A percentile compares a stretch with the other conserved stretches of the same genome.
Conservation (phyloP, 2,113 vertebrate genomes). For the Gallinago jamesoni region DNA sequence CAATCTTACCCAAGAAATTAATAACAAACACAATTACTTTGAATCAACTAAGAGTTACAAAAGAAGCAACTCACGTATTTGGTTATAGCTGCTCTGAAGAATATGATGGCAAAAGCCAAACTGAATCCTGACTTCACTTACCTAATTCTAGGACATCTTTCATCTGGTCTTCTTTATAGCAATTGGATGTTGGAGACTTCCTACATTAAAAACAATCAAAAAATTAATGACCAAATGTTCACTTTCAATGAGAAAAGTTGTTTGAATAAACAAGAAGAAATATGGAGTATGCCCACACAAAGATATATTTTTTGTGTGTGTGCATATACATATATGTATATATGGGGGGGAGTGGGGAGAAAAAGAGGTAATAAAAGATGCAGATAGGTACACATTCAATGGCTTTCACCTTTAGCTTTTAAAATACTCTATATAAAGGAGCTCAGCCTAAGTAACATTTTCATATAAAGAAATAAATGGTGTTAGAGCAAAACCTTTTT, state of each 20-base stretch:
- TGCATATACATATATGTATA: no score
- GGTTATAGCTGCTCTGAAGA: background rate
- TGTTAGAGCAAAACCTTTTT: background rate
- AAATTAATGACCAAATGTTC: background rate
- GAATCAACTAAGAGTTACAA: background rate
- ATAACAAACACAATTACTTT: background rate
- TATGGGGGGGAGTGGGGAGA: no score
- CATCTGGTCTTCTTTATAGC: constrained; percentile 39
- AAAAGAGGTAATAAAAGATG: background rate
- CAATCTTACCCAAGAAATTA: background rate
- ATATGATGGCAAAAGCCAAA: background rate
- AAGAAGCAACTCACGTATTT: background rate
- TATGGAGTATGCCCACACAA: background rate
- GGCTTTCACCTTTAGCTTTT: background rate
- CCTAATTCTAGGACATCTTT: constrained; percentile 79
- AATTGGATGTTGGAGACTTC: constrained; percentile 40
- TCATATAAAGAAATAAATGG: background rate
- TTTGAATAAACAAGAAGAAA: background rate
- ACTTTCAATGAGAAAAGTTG: background rate
- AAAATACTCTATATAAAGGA: background rate
- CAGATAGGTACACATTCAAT: background rate
- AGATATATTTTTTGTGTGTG: background rate
- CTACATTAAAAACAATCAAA: constrained; percentile 63
- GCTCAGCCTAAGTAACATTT: background rate
- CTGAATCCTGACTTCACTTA: constrained; percentile 38